phyloP scores from a whole-genome alignment of 2,888 invertebrate genomes.

The Oscheius myriophilus region DNA sequence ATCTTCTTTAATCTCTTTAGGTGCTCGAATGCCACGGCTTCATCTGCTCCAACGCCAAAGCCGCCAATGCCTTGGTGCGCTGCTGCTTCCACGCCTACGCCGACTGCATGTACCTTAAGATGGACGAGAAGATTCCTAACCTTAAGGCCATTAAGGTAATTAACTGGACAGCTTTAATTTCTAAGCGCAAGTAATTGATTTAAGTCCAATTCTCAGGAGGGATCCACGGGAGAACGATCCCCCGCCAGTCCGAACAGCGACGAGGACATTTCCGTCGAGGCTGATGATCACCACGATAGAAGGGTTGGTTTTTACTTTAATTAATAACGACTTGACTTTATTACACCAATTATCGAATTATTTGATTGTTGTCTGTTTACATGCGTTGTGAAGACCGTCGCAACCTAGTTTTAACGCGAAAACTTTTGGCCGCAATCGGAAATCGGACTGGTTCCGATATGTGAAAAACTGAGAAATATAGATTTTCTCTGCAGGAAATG shows the following conservation, averaged over 20 bases:
- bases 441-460: constrained; percentile 1
- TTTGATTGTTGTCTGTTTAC: background rate
- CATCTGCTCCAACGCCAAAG: constrained; percentile 93
- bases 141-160: constrained; percentile 49
- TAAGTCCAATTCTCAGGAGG: constrained; percentile 30
- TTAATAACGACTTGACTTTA: background rate
- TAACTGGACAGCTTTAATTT: background rate
- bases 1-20: constrained; percentile 30
- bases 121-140: constrained; percentile 65
- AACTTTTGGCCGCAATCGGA: constrained; percentile 9
- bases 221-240: constrained; percentile 42
- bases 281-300: constrained; percentile 39
- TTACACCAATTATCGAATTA: background rate
- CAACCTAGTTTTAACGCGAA: constrained; percentile 23
- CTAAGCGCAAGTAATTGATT: background rate
- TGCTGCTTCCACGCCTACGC: constrained; percentile 98
- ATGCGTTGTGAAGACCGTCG: background rate
- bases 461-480: constrained; percentile 1
- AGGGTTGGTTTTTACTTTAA: constrained; percentile 3
- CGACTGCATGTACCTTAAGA: constrained; percentile 82
- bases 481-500: too few relatives aligned
- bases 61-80: constrained; percentile 87
- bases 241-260: constrained; percentile 45
- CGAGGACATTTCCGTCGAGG: constrained; percentile 46
- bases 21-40: constrained; percentile 95